Conservation (phyloP, 2,797 vertebrate genomes). For the Craterocephalus amniculus region DNA sequence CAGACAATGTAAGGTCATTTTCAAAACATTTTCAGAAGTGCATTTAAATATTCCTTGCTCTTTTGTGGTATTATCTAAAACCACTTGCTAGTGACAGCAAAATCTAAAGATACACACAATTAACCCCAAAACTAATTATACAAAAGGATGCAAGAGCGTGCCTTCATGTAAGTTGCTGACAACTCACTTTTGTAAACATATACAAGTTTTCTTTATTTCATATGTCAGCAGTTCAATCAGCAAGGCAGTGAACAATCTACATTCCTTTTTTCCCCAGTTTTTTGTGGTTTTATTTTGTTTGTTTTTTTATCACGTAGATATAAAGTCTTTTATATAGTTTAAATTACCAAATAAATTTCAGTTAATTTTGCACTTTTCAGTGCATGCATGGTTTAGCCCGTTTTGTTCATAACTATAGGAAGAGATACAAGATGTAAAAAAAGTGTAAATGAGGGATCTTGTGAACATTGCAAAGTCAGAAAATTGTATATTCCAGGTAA, state of each 20-base stretch:
- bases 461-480: no score
- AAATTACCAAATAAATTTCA: no score
- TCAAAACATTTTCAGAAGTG: slow-evolving; percentile 8
- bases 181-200: slow-evolving; percentile 9
- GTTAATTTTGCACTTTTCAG: no score
- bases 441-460: no score
- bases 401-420: no score
- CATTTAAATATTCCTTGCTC: slow-evolving; percentile 25
- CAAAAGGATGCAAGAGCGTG: slow-evolving; percentile 18
- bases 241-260: background rate
- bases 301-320: no score
- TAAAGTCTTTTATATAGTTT: no score
- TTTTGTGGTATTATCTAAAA: slow-evolving; percentile 11
- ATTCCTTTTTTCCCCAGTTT: no score
- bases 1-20: slow-evolving; percentile 11
- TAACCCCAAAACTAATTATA: slow-evolving; percentile 57
- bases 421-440: no score
- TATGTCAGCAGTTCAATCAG: slow-evolving; percentile 1
- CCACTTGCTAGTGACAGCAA: slow-evolving; percentile 22
- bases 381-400: no score
- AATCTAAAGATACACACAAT: slow-evolving; percentile 50
- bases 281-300: no score
- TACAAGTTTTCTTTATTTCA: slow-evolving; percentile 2
- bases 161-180: slow-evolving; percentile 38
- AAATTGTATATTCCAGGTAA: no score